These are phyloP conservation scores for Oreohelix idahoensis DNA, from an alignment of 1,140 invertebrate species.

Conservation along the genomic window DNA sequence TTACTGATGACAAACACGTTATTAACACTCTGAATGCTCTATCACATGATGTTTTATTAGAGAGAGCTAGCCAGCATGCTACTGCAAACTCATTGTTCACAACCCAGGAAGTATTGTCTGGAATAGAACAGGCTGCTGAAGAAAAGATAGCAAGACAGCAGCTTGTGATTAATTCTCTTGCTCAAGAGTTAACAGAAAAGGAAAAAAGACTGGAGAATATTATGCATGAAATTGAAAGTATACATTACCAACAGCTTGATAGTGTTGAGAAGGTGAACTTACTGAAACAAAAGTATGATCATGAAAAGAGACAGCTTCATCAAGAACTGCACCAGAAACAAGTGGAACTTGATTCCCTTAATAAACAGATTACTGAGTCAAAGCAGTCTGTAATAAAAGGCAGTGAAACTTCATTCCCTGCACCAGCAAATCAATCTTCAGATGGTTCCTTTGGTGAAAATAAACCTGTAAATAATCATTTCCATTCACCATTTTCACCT, in stretches of 20 bases:
- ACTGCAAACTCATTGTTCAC: constrained; percentile 54
- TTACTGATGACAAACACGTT: constrained; percentile 28
- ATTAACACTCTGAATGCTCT: constrained; percentile 45
- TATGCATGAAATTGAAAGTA: constrained; percentile 32
- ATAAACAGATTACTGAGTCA: constrained; percentile 45
- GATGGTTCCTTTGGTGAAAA: not conserved
- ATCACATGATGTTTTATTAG: constrained; percentile 51
- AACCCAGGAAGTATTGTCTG: constrained; percentile 53
- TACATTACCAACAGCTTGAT: not conserved
- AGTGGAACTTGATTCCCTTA: constrained; percentile 48
- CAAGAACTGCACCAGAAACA: constrained; percentile 39
- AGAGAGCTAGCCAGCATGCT: constrained; percentile 49
- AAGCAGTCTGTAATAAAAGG: constrained; percentile 34
- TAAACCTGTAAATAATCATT: not conserved
- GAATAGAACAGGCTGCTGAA: constrained; percentile 56
- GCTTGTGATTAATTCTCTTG: constrained; percentile 48
- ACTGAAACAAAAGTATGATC: constrained; percentile 9
- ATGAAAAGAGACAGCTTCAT: not conserved
- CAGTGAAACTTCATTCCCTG: not conserved
- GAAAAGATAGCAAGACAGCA: constrained; percentile 51
- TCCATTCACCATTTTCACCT: too few relatives aligned
- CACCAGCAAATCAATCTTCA: not conserved
- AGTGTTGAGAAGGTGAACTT: constrained; percentile 9
- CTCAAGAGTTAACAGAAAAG: constrained; percentile 43
- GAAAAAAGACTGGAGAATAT: constrained; percentile 39